A percentile compares a stretch with the other conserved stretches of the same genome.
Conservation (phyloP, 2,113 vertebrate species). For the Fukomys damarensis region DNA sequence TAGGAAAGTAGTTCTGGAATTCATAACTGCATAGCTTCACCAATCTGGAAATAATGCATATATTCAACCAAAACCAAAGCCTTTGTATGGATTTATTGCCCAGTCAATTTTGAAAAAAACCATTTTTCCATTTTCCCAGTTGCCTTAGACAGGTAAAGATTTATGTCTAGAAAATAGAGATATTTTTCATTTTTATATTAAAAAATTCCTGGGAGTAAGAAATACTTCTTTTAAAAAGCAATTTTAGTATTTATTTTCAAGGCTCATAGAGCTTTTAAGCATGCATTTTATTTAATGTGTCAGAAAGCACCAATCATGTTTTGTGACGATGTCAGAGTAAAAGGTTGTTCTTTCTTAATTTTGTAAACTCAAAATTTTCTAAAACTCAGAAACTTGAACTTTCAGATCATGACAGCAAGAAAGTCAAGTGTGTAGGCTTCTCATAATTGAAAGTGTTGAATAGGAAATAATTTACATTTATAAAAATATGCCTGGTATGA, state of each 20-base stretch:
- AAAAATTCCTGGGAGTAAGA: slow-evolving; percentile 9
- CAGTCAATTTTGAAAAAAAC: slow-evolving; percentile 53
- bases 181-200: slow-evolving; percentile 70
- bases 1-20: slow-evolving; percentile 42
- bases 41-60: slow-evolving; percentile 16
- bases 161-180: slow-evolving; percentile 61
- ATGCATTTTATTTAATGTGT: slow-evolving; percentile 41
- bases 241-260: slow-evolving; percentile 61
- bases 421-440: background rate
- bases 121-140: slow-evolving; percentile 29
- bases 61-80: slow-evolving; percentile 29
- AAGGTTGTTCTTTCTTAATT: slow-evolving; percentile 11
- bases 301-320: slow-evolving; percentile 32
- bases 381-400: slow-evolving; percentile 1
- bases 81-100: slow-evolving; percentile 51
- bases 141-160: slow-evolving; percentile 59
- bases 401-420: slow-evolving; percentile 6
- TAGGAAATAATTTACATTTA: slow-evolving; percentile 15
- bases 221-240: slow-evolving; percentile 59
- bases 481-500: background rate
- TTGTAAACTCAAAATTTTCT: slow-evolving; percentile 46
- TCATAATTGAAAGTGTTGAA: background rate
- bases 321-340: slow-evolving; percentile 36
- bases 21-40: slow-evolving; percentile 30
- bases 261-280: slow-evolving; percentile 41